Evolutionary conservation across 2,113 vertebrate genomes (phyloP), one percentile per base, ranked within the genome.

Genomic region (Sakesphorus luctuosus): DNA sequence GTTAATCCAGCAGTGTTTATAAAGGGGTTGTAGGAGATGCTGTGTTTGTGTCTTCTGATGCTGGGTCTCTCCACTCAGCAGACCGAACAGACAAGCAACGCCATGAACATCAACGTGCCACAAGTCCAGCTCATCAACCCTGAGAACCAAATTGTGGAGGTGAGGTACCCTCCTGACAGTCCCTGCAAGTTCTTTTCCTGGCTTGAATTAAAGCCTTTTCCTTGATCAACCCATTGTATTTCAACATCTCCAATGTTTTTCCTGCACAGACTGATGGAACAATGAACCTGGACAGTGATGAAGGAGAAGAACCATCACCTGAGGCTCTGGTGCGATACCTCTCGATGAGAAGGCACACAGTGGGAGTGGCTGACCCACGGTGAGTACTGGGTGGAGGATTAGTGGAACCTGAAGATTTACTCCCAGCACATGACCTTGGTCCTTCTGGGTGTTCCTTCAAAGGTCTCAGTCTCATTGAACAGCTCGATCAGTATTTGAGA

Each of bases 41-140:
- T 33, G 7, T 19, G n/a, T 31, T 69, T 28, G 0, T 38, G 23
- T 23, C 66, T 72, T 49, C 82, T 79, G 24, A 67, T 19, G 8
- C 18, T 25, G 29, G 29, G 1, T 84, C 15, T 90, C 79, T 83
- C 83, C 49, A 16, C 78, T 92, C 95, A 96, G 86, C 98, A 99
- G 99, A 94, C 98, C 8, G 99, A 99, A 91, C 98, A 98, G 94
- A 97, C 98, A 20, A 98, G 98, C 89, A 98, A 98, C 75, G 83
- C 99, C 8, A 95, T 99, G 97, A 99, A 97, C 98, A 98, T 99
- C 97, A 99, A 97, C 0, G 99, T 99, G 69, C 99, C 99, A 4
- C 99, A 99, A 33, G 99, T 99, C 83, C 99, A 99, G 97, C 99
- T 99, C 86, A 99, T 99, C 98, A 99, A 99, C 97, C 99, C 99